These are phyloP conservation scores for Prionailurus viverrinus DNA, from an alignment of 2,113 vertebrate genomes.

Conservation along the genomic window DNA sequence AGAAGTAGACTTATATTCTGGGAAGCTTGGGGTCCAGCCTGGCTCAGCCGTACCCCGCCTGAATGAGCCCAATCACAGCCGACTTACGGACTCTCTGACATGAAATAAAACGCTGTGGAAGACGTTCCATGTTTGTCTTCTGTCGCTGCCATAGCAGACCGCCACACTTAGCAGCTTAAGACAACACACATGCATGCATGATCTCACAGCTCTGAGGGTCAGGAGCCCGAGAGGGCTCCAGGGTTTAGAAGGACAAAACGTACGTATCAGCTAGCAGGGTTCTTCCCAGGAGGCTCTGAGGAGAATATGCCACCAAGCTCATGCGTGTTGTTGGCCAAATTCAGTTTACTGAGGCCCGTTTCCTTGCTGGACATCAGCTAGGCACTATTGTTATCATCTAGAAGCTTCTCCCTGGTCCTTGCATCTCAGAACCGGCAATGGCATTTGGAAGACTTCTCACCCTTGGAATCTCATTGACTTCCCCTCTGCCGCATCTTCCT, in stretches of 20 bases:
- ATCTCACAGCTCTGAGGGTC: not conserved
- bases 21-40: not conserved
- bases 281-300: not conserved
- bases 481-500: not conserved
- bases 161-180: not conserved
- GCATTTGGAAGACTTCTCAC: accelerated
- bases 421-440: not conserved
- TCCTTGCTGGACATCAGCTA: not conserved
- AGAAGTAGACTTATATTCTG: too few relatives aligned
- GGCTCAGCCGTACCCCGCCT: not conserved
- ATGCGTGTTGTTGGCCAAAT: not conserved
- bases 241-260: not conserved
- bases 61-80: not conserved
- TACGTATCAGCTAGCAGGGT: not conserved
- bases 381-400: not conserved
- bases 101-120: accelerated
- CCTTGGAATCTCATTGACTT: not conserved
- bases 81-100: not conserved
- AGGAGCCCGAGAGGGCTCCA: not conserved
- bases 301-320: not conserved
- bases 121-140: accelerated
- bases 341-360: not conserved
- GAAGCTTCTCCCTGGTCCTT: not conserved
- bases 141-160: not conserved
- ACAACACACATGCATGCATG: accelerated